Evolutionary conservation across 2,113 vertebrate genomes (phyloP), one percentile per base, ranked within the genome.

Genomic region (Rousettus leschenaultii): DNA sequence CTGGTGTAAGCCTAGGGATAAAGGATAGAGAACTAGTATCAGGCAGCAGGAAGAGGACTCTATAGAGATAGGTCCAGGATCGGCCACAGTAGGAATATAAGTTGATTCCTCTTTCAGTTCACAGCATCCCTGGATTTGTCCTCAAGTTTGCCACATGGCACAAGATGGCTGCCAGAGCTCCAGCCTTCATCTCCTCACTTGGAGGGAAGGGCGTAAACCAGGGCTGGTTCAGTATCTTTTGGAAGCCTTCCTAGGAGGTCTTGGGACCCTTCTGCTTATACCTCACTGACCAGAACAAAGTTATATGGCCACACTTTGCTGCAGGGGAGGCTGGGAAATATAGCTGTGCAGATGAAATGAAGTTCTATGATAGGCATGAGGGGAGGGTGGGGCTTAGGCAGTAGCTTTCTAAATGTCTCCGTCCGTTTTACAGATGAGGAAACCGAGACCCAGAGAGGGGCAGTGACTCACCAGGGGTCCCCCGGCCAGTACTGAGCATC

Each of bases 1-100:
- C 98, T 99, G 51, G 99, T 99, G 94, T 99, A 98, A 99, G 22
- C 70, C 40, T 33, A 28, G 51, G 24, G 26, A 3, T 33, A 16
- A 6, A n/a, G 38, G 48, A 35, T 13, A 63, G 53, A 63, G 61
- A 77, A 6, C 51, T n/a, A 83, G 40, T 5, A 21, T 38, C 15
- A 45, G 92, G 35, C 35, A 43, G 33, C 43, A 35, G 40, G 30
- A 35, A 35, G 35, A 63, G 15, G 8, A 22, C 24, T 14, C 40
- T 16, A 21, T 43, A 55, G 65, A 71, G 66, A 59, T 45, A 75
- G 14, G 16, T 73, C 63, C 79, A 53, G 68, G 28, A n/a, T 88
- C 57, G 14, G 28, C 51, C 75, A 48, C 57, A 12, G 53, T 38
- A 92, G n/a, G 43, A 43, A 6, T 10, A 91, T 33, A 18, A 77